These are phyloP conservation scores for Dicycla oo DNA, from an alignment of 2,888 invertebrate species.

Conservation along the genomic window DNA sequence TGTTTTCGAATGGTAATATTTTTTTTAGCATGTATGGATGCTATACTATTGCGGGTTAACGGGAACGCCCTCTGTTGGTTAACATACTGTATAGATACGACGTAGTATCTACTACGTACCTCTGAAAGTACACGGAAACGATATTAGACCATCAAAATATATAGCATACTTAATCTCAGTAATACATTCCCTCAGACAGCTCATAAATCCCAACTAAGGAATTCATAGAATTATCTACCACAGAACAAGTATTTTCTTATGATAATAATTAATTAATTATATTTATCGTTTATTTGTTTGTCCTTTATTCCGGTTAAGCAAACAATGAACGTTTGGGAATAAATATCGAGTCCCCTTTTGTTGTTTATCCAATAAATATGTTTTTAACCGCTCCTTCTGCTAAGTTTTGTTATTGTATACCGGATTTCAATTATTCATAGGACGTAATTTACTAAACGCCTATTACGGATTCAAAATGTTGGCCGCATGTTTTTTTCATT, in stretches of 20 bases:
- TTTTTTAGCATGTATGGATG: too few species aligned
- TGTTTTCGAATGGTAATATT: too few species aligned
- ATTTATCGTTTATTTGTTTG: slow-evolving; percentile 53
- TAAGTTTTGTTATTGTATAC: slow-evolving; percentile 40
- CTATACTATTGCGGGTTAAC: too few species aligned
- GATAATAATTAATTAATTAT: slow-evolving; percentile 49
- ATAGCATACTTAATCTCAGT: slow-evolving; percentile 49
- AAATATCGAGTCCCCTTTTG: slow-evolving; percentile 46
- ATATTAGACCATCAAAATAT: slow-evolving; percentile 37
- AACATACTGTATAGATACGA: too few species aligned
- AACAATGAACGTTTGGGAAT: slow-evolving; percentile 47
- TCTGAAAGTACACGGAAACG: slow-evolving; percentile 10
- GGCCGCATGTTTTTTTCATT: not conserved
- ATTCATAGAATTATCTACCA: slow-evolving; percentile 36
- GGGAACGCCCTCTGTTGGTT: too few species aligned
- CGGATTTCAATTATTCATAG: slow-evolving; percentile 55
- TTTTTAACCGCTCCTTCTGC: slow-evolving; percentile 32
- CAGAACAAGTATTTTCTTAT: slow-evolving; percentile 50
- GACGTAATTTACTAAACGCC: slow-evolving; percentile 50
- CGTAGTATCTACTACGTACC: too few species aligned
- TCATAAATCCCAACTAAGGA: slow-evolving; percentile 43
- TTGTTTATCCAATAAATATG: slow-evolving; percentile 35
- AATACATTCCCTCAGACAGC: slow-evolving; percentile 44
- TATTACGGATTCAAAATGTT: slow-evolving; percentile 47
- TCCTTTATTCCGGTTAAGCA: slow-evolving; percentile 32